Percentiles rank a stretch among this genome's conserved stretches.
These are phyloP conservation scores for Aplodontia rufa DNA, from an alignment of 2,113 vertebrate genomes.

Conservation along the genomic window DNA sequence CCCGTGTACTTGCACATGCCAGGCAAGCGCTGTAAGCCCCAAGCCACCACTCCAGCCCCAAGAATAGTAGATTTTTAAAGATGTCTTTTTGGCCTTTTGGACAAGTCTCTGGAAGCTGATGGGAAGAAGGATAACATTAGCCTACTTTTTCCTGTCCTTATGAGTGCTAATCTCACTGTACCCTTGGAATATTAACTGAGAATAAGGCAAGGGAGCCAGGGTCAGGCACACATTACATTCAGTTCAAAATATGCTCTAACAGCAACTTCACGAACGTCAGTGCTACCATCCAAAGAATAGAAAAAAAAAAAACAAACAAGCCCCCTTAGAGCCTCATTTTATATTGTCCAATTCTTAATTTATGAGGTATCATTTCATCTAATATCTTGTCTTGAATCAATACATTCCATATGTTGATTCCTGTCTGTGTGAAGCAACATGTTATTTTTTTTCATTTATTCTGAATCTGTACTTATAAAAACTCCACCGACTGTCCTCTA, in stretches of 20 bases:
- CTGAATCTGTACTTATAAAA: neutral
- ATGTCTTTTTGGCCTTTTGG: neutral
- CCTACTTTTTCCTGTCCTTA: neutral
- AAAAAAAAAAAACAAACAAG: neutral
- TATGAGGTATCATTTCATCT: neutral
- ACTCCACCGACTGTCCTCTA: neutral
- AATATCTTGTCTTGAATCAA: neutral
- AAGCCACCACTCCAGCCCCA: too few species aligned
- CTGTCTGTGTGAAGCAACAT: neutral
- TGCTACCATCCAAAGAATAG: slow-evolving; percentile 1
- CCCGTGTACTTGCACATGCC: too few species aligned
- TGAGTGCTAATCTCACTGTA: slow-evolving; percentile 9
- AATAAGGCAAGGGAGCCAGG: neutral
- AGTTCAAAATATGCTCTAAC: slow-evolving; percentile 2
- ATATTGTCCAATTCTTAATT: neutral
- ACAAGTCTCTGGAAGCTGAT: neutral
- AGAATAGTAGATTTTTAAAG: neutral
- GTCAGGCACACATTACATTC: neutral
- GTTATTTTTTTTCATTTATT: neutral
- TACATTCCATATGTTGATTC: neutral
- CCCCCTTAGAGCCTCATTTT: neutral
- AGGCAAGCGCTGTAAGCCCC: too few species aligned
- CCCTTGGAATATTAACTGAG: slow-evolving; percentile 13
- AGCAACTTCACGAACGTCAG: neutral
- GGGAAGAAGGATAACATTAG: neutral